Evolutionary conservation across 2,888 invertebrate species (phyloP), one percentile per base, ranked within the genome.

Genomic region (Noctua janthina): DNA sequence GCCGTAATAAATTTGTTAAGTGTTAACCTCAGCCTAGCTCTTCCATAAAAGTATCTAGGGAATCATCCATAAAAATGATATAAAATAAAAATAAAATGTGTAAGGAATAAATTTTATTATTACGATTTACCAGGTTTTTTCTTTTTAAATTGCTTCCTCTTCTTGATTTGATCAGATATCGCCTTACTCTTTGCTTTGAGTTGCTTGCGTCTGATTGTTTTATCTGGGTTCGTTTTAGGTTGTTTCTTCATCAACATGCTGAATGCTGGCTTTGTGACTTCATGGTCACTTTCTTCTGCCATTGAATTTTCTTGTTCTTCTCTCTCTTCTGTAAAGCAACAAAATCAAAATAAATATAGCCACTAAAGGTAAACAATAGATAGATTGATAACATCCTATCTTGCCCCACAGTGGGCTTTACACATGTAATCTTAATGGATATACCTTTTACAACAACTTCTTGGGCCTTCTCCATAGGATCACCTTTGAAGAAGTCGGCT

Each of bases 401-500:
- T 29, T 29, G 29, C 20, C 11, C 1, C 59, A 4, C 4, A 10
- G 1, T n/a, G 11, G n/a, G n/a, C n/a, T n/a, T 59, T 29, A n/a
- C 6, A 62, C 59, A 20, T 39, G 5, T 43, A 0, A 79, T 66
- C 17, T 51, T 56, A 29, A 62, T 68, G 83, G 91, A 62, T 68
- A 83, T 91, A 96, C 97, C 96, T 95, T 97, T 96, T 11, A 96
- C 87, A 76, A 97, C 78, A 76, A 96, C 93, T 91, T 97, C 94
- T 91, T 97, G 94, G 4, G 98, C 98, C 81, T 97, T 97, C 87
- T 97, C 97, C 78, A 98, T 87, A 2, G 97, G 96, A 93, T 98
- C 98, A 8, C 97, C 98, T 84, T 97, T 97, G 90, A 98, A 99
- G 90, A 99, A 97, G 82, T 98, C 98, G 77, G 98, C 98, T 72